Base-by-base conservation (phyloP, 2,888 invertebrate genomes). In the Microchrysa polita region DNA sequence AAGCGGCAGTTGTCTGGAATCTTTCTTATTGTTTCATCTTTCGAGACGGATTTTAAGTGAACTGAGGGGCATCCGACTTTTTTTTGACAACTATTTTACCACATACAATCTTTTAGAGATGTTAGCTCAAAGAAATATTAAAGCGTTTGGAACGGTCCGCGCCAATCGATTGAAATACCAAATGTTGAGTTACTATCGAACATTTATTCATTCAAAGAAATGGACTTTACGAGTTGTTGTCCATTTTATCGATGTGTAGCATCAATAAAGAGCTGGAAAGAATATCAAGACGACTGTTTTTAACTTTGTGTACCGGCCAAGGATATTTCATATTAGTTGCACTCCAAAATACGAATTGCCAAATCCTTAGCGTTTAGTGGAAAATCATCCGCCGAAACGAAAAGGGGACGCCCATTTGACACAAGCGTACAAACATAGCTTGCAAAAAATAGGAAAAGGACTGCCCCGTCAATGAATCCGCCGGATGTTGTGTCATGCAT, bases 71-170 rank as follows among this genome's bases (percentile, higher is more conserved):
- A 7, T 14, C 1, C 5, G 12, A 52, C 52, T 52, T 44, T 52
- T 52, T 16, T 52, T 52, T 10, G 52, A 52, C 5, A 52, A 14
- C 14, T 52, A 52, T 52, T 52, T 52, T 5, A 52, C 52, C 52
- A 52, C 52, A 10, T 52, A 52, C n/a, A 52, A 52, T 14, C 1
- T 52, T 4, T 7, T 34, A 34, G 27, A 34, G 27, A 5, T 34
- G 27, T 34, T 34, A 34, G 7, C 27, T 2, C 4, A 34, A 34
- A 34, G 44, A 44, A 12, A 44, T 44, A 44, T 44, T 44, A 14
- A 44, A 44, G 44, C 44, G 4, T 76, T n/a, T 67, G 78, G 67
- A 53, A 78, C 61, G 77, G 78, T 73, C 34, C 1, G 9, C 16
- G 14, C 12, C 44, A 44, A 16, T 16, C 16, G 14, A 44, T 12